Evolutionary conservation across 1,140 invertebrate species (phyloP).

Genomic region (Ganaspis sp.): DNA sequence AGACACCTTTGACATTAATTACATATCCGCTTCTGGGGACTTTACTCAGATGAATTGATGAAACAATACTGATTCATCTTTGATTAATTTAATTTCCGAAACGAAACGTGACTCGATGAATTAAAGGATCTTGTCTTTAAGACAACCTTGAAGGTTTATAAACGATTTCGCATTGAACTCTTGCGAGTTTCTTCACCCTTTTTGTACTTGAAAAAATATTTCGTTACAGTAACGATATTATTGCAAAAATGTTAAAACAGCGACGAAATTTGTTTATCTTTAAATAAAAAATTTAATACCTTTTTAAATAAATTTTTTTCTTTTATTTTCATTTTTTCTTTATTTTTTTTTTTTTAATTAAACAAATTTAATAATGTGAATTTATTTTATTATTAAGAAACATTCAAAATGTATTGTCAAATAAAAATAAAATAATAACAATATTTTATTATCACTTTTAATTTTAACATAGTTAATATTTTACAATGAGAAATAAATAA

Average conservation of each 20-base stretch:
- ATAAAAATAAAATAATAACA: no score
- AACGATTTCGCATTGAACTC: conserved; percentile 9
- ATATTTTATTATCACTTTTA: no score
- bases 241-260: no score
- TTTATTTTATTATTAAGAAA: no score
- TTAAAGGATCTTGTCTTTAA: not conserved
- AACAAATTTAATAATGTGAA: no score
- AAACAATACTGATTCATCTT: not conserved
- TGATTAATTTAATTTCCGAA: conserved; percentile 11
- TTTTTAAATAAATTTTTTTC: no score
- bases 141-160: not conserved
- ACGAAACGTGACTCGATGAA: not conserved
- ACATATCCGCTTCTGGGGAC: not conserved
- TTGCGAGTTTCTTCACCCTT: not conserved
- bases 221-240: not conserved
- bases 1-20: conserved; percentile 21
- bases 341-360: no score
- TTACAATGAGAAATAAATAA: no score
- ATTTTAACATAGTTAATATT: no score
- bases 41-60: not conserved
- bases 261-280: no score
- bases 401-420: no score
- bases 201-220: not conserved
- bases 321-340: not conserved
- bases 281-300: no score